Base-by-base conservation (phyloP, 2,888 invertebrate genomes). In the Ophion slaviceki region DNA sequence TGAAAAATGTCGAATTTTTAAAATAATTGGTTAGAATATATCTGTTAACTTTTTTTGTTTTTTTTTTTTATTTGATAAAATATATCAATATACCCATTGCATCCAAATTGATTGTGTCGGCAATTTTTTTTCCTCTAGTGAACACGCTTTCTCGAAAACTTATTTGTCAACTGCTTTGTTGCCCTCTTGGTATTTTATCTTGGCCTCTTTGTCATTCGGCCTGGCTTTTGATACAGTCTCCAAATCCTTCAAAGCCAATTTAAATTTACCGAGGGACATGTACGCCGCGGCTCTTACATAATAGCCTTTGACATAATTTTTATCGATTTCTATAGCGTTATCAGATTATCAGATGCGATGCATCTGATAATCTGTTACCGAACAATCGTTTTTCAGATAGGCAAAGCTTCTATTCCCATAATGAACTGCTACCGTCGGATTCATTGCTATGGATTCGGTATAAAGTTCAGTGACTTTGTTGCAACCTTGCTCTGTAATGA, bases 211-310 rank as follows among this genome's bases (percentile, higher is more conserved):
- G 94, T 99, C 99, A 94, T 96, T 98, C 89, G 99, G 99, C 92
- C 97, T 96, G 82, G 97, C 97, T 95, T 98, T 99, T 88, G 97
- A 97, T 88, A 99, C 98, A 97, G 97, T 97, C 96, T 99, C 99
- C 95, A 98, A 99, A 95, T 99, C 99, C 94, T 97, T 97, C 88
- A 99, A 95, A 14, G 99, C 99, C 94, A 97, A 95, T 95, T 99
- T 99, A 94, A 98, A 99, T 95, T 99, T 99, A 89, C 99, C 99
- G 92, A 99, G 94, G n/a, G n/a, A n/a, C n/a, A 99, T 99, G 92
- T 99, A 96, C 47, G 99, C 97, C 2, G 98, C 98, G 0, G 99
- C 99, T 92, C 99, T 95, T 91, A 99, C 96, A 94, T 99, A 99
- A 93, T 99, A 99, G 0, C 99, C 99, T 95, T 99, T 99, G 40